Evolutionary conservation across 2,797 vertebrate genomes (phyloP).

Genomic region (Scolopax rusticola): DNA sequence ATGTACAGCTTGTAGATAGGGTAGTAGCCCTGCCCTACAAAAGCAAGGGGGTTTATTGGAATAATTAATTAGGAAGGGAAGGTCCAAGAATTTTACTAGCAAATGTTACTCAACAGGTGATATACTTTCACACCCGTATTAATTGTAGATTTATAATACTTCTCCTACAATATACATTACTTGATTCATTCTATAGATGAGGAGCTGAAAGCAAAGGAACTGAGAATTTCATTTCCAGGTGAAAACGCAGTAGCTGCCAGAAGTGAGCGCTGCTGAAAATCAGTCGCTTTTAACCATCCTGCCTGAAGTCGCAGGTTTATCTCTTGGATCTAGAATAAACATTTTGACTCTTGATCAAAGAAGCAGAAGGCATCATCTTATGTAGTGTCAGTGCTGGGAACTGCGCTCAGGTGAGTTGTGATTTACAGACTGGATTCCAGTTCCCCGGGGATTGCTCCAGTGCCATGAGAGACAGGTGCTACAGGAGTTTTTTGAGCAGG

Average conservation of each 20-base stretch:
- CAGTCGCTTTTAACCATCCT: background rate
- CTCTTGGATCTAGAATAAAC: background rate
- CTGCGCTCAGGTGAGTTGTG: background rate
- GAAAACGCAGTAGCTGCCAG: background rate
- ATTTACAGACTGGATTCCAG: background rate
- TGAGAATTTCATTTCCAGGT: background rate
- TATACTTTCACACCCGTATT: background rate
- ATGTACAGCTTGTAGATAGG: background rate
- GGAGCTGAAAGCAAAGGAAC: background rate
- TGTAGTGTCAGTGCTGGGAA: background rate
- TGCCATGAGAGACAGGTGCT: background rate
- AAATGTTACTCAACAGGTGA: background rate
- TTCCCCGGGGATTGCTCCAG: background rate
- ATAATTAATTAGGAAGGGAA: background rate
- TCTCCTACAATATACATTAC: background rate
- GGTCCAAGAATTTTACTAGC: background rate
- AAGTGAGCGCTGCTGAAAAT: background rate
- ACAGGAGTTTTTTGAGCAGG: background rate
- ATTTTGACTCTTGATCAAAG: background rate
- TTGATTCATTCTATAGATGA: background rate
- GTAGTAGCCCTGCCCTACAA: background rate
- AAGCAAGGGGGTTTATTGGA: background rate
- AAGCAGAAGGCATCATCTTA: background rate
- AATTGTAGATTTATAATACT: background rate
- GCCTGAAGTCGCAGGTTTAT: background rate